Conservation (phyloP, 2,113 vertebrate species). For the Hypanus sabinus region DNA sequence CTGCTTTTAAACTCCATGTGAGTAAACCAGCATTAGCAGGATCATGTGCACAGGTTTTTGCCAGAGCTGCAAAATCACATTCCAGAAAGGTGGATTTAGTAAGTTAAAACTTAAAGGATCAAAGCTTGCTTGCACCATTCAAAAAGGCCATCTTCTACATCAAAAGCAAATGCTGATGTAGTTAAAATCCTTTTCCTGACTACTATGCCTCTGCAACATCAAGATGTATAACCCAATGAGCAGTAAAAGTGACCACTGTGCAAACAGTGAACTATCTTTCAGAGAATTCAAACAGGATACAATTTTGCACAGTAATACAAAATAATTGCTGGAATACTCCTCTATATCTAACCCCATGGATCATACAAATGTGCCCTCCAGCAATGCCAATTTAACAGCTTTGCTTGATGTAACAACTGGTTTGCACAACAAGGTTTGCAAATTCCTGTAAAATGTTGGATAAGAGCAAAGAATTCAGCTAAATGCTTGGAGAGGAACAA, state of each 20-base stretch:
- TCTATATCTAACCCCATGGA: neutral
- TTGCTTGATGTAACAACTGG: no score
- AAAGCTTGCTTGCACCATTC: neutral
- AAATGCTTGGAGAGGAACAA: neutral
- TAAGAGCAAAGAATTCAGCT: neutral
- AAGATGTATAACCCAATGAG: neutral
- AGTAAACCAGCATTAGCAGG: neutral
- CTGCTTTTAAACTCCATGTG: neutral
- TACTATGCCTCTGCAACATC: neutral
- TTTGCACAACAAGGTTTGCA: no score
- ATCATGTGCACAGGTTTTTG: neutral
- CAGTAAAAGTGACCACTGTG: neutral
- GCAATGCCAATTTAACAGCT: neutral
- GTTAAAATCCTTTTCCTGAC: neutral
- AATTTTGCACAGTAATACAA: neutral
- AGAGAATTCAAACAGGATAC: neutral
- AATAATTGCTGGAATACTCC: neutral
- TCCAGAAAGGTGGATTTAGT: neutral
- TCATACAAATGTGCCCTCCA: neutral
- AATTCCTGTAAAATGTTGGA: neutral
- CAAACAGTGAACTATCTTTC: neutral
- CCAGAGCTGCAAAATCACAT: neutral
- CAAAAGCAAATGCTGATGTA: neutral
- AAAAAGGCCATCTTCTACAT: neutral
- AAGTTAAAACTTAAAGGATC: neutral